phyloP scores from a whole-genome alignment of 1,140 invertebrate genomes.

The Camponotus pennsylvanicus region DNA sequence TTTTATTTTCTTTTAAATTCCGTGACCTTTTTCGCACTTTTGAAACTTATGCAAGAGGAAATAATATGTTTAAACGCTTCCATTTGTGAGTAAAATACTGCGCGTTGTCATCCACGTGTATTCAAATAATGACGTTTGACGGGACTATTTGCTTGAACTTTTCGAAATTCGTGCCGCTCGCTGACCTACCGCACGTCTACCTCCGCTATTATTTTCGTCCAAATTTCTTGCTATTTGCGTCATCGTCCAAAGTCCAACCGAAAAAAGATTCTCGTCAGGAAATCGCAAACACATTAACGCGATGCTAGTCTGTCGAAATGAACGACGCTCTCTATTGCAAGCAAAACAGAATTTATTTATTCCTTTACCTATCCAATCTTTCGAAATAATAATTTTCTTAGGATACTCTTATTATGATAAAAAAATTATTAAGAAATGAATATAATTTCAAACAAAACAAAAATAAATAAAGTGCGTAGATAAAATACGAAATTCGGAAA shows the following conservation, averaged over 20 bases:
- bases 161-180: neutral
- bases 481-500: too few relatives aligned
- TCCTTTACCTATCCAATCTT: neutral
- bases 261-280: neutral
- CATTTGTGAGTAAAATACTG: neutral
- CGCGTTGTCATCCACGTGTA: neutral
- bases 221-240: constrained; percentile 34
- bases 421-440: neutral
- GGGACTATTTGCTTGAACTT: neutral
- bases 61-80: neutral
- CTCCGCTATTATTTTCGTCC: constrained; percentile 20
- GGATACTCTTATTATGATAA: neutral
- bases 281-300: neutral
- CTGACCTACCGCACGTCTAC: constrained; percentile 42
- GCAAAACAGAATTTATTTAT: neutral
- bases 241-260: constrained; percentile 32
- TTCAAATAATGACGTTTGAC: neutral
- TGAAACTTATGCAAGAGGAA: neutral
- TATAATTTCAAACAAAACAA: too few relatives aligned
- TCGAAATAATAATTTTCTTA: neutral
- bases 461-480: too few relatives aligned
- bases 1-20: neutral
- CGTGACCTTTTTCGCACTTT: neutral
- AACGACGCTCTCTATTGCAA: neutral
- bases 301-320: neutral